Evolutionary conservation across 1,140 invertebrate genomes (phyloP), one percentile per base, ranked within the genome.

Genomic region (Dreissena rostriformis): DNA sequence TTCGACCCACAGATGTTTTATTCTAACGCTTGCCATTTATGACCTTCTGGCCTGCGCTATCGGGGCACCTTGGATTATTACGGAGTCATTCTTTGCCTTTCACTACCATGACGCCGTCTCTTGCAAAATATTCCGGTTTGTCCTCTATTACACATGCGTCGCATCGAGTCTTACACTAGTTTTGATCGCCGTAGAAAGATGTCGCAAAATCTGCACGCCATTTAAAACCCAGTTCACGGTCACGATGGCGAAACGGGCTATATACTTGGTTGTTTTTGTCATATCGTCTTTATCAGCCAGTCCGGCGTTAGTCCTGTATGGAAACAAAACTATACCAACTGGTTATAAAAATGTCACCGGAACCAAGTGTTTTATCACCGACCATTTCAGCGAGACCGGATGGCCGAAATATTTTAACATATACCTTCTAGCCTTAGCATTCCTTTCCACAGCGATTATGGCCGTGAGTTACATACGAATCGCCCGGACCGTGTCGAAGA

Each of bases 111-210:
- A 82, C 7, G 83, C 75, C 15, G n/a, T 83, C 0, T 81, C 88
- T 0, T 92, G 91, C 70, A 90, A 88, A 71, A 61, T 92, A 6
- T 86, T 91, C 52, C 71, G 88, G 12, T 91, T 90, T 63, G 75
- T 88, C 28, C 71, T 88, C 0, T 87, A 89, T 70, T 88, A 87
- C 57, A 85, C 88, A 0, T 73, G 85, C 0, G 78, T 89, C 24
- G 76, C 88, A 0, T 90, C 90, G 17, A 88, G 85, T 52, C 81
- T 90, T 39, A 88, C 86, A 1, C 79, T 91, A n/a, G 84, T 92
- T 12, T 72, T 87, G 10, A 89, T 92, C 49, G 88, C 90, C 12
- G 55, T 88, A 14, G 91, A 92, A 57, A 78, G 91, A 24, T 86
- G 86, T 74, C 79, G 87, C 52, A 87, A 89, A 73, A 87, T 92